Percentiles rank a stretch among this genome's conserved stretches.
These are phyloP conservation scores for Mactromeris polynyma DNA, from an alignment of 2,888 invertebrate species.

Conservation along the genomic window DNA sequence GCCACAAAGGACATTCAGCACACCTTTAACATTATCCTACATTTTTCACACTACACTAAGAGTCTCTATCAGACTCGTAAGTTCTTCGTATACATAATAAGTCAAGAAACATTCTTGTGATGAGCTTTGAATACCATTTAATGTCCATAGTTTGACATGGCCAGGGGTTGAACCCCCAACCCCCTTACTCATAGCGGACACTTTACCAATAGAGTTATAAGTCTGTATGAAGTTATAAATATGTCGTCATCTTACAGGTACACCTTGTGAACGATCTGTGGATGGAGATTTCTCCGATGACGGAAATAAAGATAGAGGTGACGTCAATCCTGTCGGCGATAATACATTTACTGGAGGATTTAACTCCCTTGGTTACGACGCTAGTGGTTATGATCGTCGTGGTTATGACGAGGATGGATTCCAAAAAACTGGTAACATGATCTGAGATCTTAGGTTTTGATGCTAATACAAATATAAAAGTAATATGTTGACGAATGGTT, in stretches of 20 bases:
- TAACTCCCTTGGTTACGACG: conserved; percentile 81
- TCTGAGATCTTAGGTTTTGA: neutral
- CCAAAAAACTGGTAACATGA: conserved; percentile 76
- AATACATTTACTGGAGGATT: conserved; percentile 64
- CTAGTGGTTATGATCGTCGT: conserved; percentile 78
- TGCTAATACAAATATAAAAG: neutral
- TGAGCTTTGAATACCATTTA: no score
- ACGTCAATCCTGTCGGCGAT: conserved; percentile 70
- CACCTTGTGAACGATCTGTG: conserved; percentile 75
- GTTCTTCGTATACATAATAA: no score
- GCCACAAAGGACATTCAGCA: no score
- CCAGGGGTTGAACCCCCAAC: no score
- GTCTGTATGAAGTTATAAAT: neutral
- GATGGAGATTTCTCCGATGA: conserved; percentile 29
- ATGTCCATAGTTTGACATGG: no score
- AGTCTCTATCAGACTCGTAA: no score
- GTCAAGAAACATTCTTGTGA: no score
- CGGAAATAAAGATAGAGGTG: conserved; percentile 66
- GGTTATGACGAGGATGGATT: conserved; percentile 81
- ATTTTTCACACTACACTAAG: no score
- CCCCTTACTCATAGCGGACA: no score
- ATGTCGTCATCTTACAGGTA: conserved; percentile 25
- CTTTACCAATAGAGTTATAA: no score
- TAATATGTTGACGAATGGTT: neutral
- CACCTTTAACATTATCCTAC: no score